A percentile compares a stretch with the other conserved stretches of the same genome.
phyloP scores from a whole-genome alignment of 2,888 invertebrate species.

The Luperina testacea region DNA sequence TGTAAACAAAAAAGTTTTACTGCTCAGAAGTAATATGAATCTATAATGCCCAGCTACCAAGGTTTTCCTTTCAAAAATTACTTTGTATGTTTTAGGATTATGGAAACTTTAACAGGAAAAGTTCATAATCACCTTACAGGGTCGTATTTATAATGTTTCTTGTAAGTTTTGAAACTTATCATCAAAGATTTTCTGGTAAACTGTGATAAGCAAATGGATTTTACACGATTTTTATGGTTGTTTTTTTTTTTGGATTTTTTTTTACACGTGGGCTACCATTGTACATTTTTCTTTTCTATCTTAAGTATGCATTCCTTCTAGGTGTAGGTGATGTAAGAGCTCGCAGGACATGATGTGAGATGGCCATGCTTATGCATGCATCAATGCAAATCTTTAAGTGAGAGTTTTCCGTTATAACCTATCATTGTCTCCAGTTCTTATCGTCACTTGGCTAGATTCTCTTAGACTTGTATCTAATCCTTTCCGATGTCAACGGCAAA shows the following conservation, averaged over 20 bases:
- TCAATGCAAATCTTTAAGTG: neutral
- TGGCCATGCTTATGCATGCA: neutral
- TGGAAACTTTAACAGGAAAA: conserved; percentile 49
- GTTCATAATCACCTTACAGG: conserved; percentile 50
- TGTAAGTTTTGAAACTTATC: conserved; percentile 3
- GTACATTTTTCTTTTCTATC: neutral
- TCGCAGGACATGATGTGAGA: neutral
- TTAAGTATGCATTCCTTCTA: neutral
- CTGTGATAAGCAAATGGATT: neutral
- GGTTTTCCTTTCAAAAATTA: conserved; percentile 61
- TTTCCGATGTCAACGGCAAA: neutral
- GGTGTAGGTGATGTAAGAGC: neutral
- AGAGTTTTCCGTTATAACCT: neutral
- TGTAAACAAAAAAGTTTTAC: conserved; percentile 83
- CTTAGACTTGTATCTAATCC: neutral
- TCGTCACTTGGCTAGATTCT: neutral
- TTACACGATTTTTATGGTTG: no score
- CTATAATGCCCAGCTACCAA: conserved; percentile 72
- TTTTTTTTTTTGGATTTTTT: no score
- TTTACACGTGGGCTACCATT: neutral
- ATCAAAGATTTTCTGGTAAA: neutral
- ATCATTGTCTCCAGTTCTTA: neutral
- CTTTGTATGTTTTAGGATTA: conserved; percentile 67
- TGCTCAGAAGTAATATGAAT: conserved; percentile 78
- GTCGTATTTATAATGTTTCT: conserved; percentile 28